Conservation (phyloP, 35 echinoderm and acorn worm genomes). For the Stichopus chloronotus region DNA sequence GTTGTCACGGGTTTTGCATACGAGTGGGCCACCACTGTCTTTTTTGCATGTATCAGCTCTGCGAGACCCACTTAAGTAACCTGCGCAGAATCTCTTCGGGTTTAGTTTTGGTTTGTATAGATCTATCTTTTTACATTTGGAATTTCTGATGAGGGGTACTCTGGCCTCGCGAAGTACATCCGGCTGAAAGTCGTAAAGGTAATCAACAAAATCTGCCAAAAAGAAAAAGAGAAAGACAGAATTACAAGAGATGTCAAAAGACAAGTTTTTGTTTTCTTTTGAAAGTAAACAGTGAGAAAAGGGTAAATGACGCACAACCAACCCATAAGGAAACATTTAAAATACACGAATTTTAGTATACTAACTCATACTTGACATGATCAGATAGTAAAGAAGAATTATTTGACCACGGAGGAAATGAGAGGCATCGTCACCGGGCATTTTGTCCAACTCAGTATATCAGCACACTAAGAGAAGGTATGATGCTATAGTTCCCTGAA, state of each 20-base stretch:
- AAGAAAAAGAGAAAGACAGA: not conserved
- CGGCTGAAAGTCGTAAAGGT: slow-evolving; percentile 48
- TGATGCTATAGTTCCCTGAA: too few relatives aligned
- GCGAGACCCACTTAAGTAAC: not conserved
- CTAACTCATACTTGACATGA: too few relatives aligned
- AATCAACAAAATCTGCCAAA: slow-evolving; percentile 57
- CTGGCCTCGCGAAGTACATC: slow-evolving; percentile 65
- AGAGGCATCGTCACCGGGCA: too few relatives aligned
- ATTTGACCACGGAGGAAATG: too few relatives aligned
- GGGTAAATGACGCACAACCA: too few relatives aligned
- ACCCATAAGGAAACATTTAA: too few relatives aligned
- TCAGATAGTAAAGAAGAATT: too few relatives aligned
- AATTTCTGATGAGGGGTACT: slow-evolving; percentile 66
- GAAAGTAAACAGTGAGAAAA: too few relatives aligned
- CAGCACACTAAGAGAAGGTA: too few relatives aligned
- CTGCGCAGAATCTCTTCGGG: slow-evolving; percentile 79
- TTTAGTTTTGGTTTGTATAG: slow-evolving; percentile 69
- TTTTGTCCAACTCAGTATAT: too few relatives aligned
- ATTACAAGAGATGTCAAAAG: not conserved
- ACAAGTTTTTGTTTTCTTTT: too few relatives aligned
- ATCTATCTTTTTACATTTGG: slow-evolving; percentile 62
- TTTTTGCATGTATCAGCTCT: slow-evolving; percentile 82
- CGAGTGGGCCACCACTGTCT: slow-evolving; percentile 85
- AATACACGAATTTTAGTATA: too few relatives aligned
- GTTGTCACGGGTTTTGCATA: slow-evolving; percentile 58